Evolutionary conservation across 2,888 invertebrate genomes (phyloP).

Genomic region (Diplazon laetatorius): DNA sequence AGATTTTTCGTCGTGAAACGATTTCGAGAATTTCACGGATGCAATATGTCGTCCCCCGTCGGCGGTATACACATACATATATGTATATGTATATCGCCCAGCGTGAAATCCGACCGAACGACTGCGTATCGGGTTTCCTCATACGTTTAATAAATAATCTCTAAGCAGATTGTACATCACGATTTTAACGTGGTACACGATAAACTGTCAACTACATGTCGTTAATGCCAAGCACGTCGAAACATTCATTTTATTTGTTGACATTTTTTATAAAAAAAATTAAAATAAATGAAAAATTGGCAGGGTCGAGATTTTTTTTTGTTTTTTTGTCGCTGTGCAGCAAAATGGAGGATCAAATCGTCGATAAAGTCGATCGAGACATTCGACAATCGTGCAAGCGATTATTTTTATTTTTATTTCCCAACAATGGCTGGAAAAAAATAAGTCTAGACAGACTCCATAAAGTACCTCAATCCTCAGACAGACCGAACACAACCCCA

Average conservation of each 20-base stretch:
- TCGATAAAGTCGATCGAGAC: background rate
- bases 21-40: conserved; percentile 57
- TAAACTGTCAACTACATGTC: conserved; percentile 4
- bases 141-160: conserved; percentile 46
- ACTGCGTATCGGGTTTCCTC: conserved; percentile 51
- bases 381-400: background rate
- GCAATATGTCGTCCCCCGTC: conserved; percentile 52
- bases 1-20: conserved; percentile 43
- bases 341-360: too few relatives aligned
- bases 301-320: too few relatives aligned
- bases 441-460: conserved; percentile 12
- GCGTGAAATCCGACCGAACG: conserved; percentile 58
- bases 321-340: too few relatives aligned
- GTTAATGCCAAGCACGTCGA: conserved; percentile 10
- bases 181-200: background rate
- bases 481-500: too few relatives aligned
- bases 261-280: too few relatives aligned
- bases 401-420: background rate
- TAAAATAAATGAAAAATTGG: too few relatives aligned
- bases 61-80: too few relatives aligned
- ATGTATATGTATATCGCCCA: background rate
- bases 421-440: background rate
- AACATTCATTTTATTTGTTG: too few relatives aligned
- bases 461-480: too few relatives aligned
- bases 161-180: background rate